A percentile compares a stretch with the other conserved stretches of the same genome.
Conservation (phyloP, 2,797 vertebrate species). For the Tarsius wallacei region DNA sequence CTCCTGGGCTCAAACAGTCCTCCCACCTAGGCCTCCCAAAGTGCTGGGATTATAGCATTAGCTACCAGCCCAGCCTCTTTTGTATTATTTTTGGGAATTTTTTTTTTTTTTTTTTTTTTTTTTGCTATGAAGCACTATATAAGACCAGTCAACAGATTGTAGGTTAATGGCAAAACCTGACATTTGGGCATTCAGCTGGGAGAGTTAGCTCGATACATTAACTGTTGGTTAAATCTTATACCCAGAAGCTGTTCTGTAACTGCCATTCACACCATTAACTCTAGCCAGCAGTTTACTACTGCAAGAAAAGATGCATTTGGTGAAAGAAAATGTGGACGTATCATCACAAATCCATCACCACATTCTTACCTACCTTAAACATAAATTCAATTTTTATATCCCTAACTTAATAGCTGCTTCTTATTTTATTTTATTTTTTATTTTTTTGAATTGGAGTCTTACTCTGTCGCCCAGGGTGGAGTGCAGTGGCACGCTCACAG, state of each 20-base stretch:
- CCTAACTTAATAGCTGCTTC: conserved; percentile 15
- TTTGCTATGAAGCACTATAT: background rate
- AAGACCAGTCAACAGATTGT: background rate
- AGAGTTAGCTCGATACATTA: background rate
- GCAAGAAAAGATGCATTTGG: conserved; percentile 1
- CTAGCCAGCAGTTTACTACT: background rate
- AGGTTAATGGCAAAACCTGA: conserved; percentile 21
- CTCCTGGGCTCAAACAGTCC: too few relatives aligned
- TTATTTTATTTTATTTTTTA: background rate
- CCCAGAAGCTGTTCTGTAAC: background rate
- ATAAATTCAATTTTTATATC: conserved; percentile 46
- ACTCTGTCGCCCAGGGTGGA: too few relatives aligned
- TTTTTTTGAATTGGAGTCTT: too few relatives aligned
- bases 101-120: conserved; percentile 23
- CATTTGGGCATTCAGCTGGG: background rate
- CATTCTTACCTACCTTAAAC: conserved; percentile 48
- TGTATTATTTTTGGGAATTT: conserved; percentile 30
- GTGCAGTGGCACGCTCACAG: too few relatives aligned
- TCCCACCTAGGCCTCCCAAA: too few relatives aligned
- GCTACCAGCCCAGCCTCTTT: too few relatives aligned
- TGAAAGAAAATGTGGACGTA: background rate
- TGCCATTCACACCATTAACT: background rate
- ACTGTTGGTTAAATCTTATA: background rate
- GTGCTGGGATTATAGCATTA: too few relatives aligned
- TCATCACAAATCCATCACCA: background rate